Conservation (phyloP, 2,888 invertebrate genomes). For the Eledona agricola region DNA sequence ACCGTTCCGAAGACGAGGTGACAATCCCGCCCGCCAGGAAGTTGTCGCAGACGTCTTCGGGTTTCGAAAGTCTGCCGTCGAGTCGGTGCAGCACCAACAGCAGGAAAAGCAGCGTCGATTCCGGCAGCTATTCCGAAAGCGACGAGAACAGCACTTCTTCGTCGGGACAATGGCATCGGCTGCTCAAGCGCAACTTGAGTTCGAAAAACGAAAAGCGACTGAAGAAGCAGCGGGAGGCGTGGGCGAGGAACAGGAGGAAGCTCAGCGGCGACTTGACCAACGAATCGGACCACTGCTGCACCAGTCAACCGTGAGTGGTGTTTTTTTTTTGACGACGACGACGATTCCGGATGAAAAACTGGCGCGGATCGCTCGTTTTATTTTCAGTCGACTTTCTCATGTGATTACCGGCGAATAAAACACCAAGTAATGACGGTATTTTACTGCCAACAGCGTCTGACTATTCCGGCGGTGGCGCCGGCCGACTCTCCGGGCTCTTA, state of each 20-base stretch:
- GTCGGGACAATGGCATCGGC: constrained; percentile 58
- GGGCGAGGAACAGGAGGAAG: constrained; percentile 61
- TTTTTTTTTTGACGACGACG: constrained; percentile 20
- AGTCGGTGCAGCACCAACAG: constrained; percentile 54
- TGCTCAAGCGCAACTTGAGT: constrained; percentile 55
- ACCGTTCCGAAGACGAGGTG: constrained; percentile 53
- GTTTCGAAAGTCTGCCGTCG: constrained; percentile 54
- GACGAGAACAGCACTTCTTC: constrained; percentile 52
- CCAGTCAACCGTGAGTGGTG: constrained; percentile 53
- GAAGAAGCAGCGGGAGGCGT: constrained; percentile 61
- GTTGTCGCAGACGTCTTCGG: constrained; percentile 50
- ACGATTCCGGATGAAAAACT: constrained; percentile 28
- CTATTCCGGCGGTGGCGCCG: constrained; percentile 25
- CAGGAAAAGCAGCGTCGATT: constrained; percentile 60
- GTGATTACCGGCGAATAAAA: constrained; percentile 27
- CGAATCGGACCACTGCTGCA: constrained; percentile 47
- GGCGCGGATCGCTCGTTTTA: constrained; percentile 28
- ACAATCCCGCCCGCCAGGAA: constrained; percentile 52
- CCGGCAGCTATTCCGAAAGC: constrained; percentile 61
- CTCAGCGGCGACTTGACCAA: constrained; percentile 55
- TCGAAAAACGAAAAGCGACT: constrained; percentile 59
- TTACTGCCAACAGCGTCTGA: constrained; percentile 28
- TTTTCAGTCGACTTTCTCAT: constrained; percentile 33
- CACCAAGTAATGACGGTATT: constrained; percentile 28
- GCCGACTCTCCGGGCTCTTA: constrained; percentile 27